Evolutionary conservation across 2,113 vertebrate genomes (phyloP), one percentile per base, ranked within the genome.

Genomic region (Tinamus guttatus): DNA sequence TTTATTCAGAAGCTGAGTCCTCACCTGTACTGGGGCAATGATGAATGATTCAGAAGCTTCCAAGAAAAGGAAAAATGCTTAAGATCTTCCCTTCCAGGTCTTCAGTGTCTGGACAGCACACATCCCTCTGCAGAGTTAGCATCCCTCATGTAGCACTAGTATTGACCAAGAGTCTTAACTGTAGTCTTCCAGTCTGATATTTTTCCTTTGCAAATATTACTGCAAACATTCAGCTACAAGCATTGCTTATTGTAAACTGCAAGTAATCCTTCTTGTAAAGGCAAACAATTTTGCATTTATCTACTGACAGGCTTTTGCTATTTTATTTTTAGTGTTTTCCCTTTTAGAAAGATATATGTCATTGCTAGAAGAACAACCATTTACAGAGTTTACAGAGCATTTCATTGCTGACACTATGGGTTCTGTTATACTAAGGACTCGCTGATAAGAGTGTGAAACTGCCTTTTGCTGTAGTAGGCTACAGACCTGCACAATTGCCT

Each of bases 351-450:
- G 4, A 62, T 13, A 20, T 20, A 30, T 64, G 34, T 19, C 22
- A 78, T 60, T 86, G 15, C 38, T 77, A 69, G 13, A 80, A 91
- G n/a, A 81, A 68, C 43, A 60, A 71, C 8, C 4, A 62, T 77
- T 91, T 87, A 70, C 27, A 80, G 63, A 70, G 81, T 92, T 95
- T 90, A 96, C 89, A 92, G 28, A 92, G 12, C 3, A 5, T 75
- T 94, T 95, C 47, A 47, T 16, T 92, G 25, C 63, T 82, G 49
- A 83, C 51, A 52, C 19, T 52, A 17, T 38, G 54, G 30, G 19
- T 79, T 78, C 43, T 78, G 65, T 52, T 19, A 73, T 32, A 67
- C 9, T 2, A 2, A 89, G 14, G 65, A 79, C 24, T 64, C 70
- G 28, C 13, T 91, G n/a, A 68, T 69, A 67, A 51, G 41, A 63